Percentiles rank a stretch among this genome's conserved stretches.
These are phyloP conservation scores for Aspidoscelis tigris DNA, from an alignment of 2,113 vertebrate species.

Conservation along the genomic window DNA sequence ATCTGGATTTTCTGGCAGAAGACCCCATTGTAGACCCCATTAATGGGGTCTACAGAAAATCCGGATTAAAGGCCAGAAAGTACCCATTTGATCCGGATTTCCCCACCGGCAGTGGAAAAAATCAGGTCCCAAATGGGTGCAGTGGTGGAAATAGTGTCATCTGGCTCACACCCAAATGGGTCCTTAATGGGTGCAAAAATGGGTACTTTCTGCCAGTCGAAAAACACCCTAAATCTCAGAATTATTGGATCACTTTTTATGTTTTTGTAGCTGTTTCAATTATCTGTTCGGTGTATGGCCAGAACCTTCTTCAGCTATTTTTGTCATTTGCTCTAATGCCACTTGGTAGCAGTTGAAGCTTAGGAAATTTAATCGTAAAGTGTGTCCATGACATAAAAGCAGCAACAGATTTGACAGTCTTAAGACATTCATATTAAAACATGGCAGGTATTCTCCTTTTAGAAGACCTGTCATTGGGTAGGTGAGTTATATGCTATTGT, in stretches of 20 bases:
- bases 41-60: too few relatives aligned
- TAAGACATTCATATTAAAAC: background rate
- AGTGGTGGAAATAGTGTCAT: too few relatives aligned
- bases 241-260: background rate
- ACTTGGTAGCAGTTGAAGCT: background rate
- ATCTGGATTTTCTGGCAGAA: too few relatives aligned
- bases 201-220: too few relatives aligned
- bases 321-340: slow-evolving; percentile 2
- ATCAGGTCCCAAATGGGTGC: too few relatives aligned
- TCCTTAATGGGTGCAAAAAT: too few relatives aligned
- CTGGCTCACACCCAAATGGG: too few relatives aligned
- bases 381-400: background rate
- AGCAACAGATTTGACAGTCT: background rate
- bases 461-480: background rate
- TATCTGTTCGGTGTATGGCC: background rate
- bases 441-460: background rate
- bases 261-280: background rate
- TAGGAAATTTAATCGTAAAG: background rate
- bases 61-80: too few relatives aligned
- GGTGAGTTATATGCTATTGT: background rate
- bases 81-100: too few relatives aligned
- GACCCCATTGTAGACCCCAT: too few relatives aligned
- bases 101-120: too few relatives aligned
- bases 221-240: too few relatives aligned
- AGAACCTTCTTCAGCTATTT: background rate